Conservation (phyloP, 2,888 invertebrate genomes). For the Tromatobia lineatoria region DNA sequence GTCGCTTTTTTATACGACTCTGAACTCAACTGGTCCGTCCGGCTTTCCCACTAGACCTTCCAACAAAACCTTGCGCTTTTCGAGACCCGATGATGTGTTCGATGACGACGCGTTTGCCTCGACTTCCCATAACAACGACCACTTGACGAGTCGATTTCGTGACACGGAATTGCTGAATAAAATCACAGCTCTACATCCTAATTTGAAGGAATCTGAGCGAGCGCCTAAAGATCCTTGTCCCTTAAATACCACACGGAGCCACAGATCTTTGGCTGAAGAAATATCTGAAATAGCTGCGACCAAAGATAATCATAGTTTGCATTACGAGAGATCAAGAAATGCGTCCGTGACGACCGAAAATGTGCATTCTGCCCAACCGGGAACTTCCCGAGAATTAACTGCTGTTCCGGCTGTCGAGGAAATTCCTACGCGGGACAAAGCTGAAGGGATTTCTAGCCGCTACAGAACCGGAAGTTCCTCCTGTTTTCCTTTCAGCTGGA, state of each 20-base stretch:
- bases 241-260: slow-evolving; percentile 60
- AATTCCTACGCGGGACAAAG: slow-evolving; percentile 56
- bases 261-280: slow-evolving; percentile 70
- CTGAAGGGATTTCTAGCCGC: slow-evolving; percentile 27
- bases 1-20: slow-evolving; percentile 54
- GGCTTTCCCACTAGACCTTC: slow-evolving; percentile 45
- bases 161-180: slow-evolving; percentile 51
- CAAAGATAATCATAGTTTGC: slow-evolving; percentile 15
- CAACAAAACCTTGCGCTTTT: slow-evolving; percentile 61
- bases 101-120: slow-evolving; percentile 17
- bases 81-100: slow-evolving; percentile 44
- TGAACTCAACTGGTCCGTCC: slow-evolving; percentile 35
- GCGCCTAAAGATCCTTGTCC: slow-evolving; percentile 70
- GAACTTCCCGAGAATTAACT: slow-evolving; percentile 33
- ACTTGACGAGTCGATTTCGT: neutral
- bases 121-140: slow-evolving; percentile 3
- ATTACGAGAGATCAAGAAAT: neutral
- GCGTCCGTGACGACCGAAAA: slow-evolving; percentile 15
- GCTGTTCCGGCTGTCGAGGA: slow-evolving; percentile 24
- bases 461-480: slow-evolving; percentile 44
- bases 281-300: slow-evolving; percentile 69
- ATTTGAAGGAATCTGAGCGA: slow-evolving; percentile 71
- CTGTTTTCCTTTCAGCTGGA: slow-evolving; percentile 62
- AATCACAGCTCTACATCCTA: slow-evolving; percentile 68
- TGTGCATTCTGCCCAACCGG: slow-evolving; percentile 11